Evolutionary conservation across 2,888 invertebrate genomes (phyloP).

Genomic region (Heteromyza rotundicornis): DNA sequence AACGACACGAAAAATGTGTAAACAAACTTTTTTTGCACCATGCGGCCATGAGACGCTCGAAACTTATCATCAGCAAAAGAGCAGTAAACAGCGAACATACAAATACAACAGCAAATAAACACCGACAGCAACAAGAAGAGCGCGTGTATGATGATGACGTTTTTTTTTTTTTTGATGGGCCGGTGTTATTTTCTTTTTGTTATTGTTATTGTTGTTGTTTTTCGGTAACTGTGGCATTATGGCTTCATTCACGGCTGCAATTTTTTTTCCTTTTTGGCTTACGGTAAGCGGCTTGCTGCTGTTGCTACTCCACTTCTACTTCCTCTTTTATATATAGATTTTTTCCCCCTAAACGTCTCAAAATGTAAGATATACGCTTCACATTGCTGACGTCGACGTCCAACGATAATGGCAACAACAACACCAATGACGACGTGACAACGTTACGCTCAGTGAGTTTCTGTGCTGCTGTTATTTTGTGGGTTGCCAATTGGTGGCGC

Average conservation of each 20-base stretch:
- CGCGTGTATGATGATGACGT: neutral
- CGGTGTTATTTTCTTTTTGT: slow-evolving; percentile 1
- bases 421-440: neutral
- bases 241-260: slow-evolving; percentile 3
- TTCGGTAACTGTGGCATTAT: neutral
- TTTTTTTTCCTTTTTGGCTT: too few relatives aligned
- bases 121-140: slow-evolving; percentile 12
- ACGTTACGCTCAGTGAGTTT: slow-evolving; percentile 11
- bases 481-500: slow-evolving; percentile 23
- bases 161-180: slow-evolving; percentile 2
- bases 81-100: slow-evolving; percentile 4
- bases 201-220: slow-evolving; percentile 12
- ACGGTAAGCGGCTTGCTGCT: too few relatives aligned
- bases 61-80: slow-evolving; percentile 21
- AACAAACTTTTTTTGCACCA: slow-evolving; percentile 12
- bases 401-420: neutral
- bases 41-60: slow-evolving; percentile 26
- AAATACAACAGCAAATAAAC: slow-evolving; percentile 3
- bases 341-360: too few relatives aligned
- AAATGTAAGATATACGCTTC: neutral
- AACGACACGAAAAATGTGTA: slow-evolving; percentile 5
- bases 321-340: neutral
- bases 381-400: neutral
- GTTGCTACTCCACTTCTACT: neutral
- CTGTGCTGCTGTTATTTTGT: slow-evolving; percentile 34